phyloP scores from a whole-genome alignment of 2,888 invertebrate species.

The Lithophane semibrunnea region DNA sequence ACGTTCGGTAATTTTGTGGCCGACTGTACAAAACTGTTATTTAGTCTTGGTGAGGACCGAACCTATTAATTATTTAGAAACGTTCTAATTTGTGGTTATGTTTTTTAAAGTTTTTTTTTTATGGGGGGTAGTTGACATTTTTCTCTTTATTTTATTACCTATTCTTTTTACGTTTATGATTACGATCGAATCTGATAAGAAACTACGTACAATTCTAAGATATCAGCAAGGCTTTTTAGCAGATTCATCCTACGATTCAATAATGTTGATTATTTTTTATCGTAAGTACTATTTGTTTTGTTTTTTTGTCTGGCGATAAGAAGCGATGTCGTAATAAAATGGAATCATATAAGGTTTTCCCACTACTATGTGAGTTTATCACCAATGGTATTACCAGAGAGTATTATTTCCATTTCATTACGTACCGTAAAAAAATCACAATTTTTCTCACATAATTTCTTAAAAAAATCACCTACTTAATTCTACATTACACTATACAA shows the following conservation, averaged over 20 bases:
- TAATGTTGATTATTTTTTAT: neutral
- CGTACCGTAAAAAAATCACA: neutral
- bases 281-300: neutral
- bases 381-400: neutral
- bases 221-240: neutral
- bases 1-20: slow-evolving; percentile 82
- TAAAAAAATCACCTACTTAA: slow-evolving; percentile 19
- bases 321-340: neutral
- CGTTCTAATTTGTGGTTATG: slow-evolving; percentile 40
- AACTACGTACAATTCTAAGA: neutral
- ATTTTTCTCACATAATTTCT: slow-evolving; percentile 3
- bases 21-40: slow-evolving; percentile 83
- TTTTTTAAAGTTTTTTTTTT: slow-evolving; percentile 29
- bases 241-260: neutral
- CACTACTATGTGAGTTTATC: neutral
- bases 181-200: neutral
- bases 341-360: neutral
- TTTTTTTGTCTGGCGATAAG: slow-evolving; percentile 32
- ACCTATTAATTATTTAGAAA: slow-evolving; percentile 66
- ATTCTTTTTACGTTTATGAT: neutral
- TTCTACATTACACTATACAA: slow-evolving; percentile 8
- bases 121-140: neutral
- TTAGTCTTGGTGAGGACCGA: slow-evolving; percentile 73
- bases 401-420: neutral
- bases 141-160: neutral